Conservation (phyloP, 1,140 invertebrate species). For the Matsumurasca onukii region DNA sequence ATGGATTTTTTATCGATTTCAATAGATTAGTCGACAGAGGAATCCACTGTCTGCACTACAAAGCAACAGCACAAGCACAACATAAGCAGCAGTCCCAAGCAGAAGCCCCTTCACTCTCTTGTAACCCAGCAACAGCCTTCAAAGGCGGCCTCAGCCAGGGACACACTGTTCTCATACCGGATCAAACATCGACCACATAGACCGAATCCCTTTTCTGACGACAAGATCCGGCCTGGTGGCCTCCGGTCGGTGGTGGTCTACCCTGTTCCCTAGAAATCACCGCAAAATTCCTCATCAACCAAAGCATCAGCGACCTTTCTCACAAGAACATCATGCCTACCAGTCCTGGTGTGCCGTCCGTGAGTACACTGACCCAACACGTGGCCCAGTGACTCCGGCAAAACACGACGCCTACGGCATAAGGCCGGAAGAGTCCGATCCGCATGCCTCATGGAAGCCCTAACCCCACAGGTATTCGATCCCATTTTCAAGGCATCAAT, state of each 20-base stretch:
- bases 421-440: not conserved
- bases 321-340: not conserved
- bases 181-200: not conserved
- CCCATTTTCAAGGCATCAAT: not conserved
- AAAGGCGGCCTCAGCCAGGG: not conserved
- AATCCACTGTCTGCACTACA: no score
- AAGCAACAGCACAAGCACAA: no score
- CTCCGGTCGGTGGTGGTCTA: no score
- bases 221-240: not conserved
- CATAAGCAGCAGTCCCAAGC: no score
- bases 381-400: not conserved
- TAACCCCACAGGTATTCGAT: not conserved
- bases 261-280: not conserved
- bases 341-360: not conserved
- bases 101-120: no score
- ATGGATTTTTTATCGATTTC: no score
- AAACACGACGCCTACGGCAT: not conserved
- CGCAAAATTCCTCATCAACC: not conserved
- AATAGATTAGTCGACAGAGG: no score
- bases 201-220: not conserved
- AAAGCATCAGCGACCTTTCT: not conserved
- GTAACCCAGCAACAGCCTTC: no score
- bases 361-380: not conserved
- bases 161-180: not conserved
- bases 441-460: not conserved